Evolutionary conservation across 2,888 invertebrate genomes (phyloP).

Genomic region (Syrista parreyssii): DNA sequence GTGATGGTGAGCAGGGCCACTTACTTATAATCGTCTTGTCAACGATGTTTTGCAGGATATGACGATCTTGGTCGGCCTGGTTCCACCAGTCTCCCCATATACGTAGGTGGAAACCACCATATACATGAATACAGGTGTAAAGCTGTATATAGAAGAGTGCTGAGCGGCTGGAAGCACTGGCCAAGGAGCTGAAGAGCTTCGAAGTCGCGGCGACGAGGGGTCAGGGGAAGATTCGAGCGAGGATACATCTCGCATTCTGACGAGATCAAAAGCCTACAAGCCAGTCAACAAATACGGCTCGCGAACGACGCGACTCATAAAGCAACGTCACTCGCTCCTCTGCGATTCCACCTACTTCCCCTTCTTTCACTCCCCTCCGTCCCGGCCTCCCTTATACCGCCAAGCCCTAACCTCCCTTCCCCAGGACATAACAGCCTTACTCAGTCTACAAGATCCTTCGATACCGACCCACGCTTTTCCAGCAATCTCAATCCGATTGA

Average conservation of each 20-base stretch:
- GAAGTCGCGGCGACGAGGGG: background rate
- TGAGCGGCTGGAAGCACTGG: background rate
- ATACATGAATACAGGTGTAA: conserved; percentile 57
- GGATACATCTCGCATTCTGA: conserved; percentile 53
- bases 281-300: conserved; percentile 38
- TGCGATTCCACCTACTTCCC: conserved; percentile 12
- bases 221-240: background rate
- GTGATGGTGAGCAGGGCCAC: conserved; percentile 25
- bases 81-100: conserved; percentile 53
- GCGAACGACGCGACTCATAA: conserved; percentile 53
- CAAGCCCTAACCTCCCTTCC: background rate
- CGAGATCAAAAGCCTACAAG: conserved; percentile 54
- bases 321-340: conserved; percentile 51
- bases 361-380: conserved; percentile 1
- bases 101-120: conserved; percentile 48
- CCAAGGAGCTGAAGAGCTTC: conserved; percentile 2
- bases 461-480: too few relatives aligned
- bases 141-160: conserved; percentile 21
- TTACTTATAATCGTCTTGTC: conserved; percentile 52
- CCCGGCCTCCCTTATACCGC: conserved; percentile 2
- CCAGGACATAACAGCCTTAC: background rate
- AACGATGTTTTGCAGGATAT: conserved; percentile 49
- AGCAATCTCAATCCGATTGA: too few relatives aligned
- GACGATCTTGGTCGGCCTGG: conserved; percentile 37
- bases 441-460: background rate